Evolutionary conservation across 2,888 invertebrate species (phyloP), one percentile per base, ranked within the genome.

Genomic region (Apamea epomidion): DNA sequence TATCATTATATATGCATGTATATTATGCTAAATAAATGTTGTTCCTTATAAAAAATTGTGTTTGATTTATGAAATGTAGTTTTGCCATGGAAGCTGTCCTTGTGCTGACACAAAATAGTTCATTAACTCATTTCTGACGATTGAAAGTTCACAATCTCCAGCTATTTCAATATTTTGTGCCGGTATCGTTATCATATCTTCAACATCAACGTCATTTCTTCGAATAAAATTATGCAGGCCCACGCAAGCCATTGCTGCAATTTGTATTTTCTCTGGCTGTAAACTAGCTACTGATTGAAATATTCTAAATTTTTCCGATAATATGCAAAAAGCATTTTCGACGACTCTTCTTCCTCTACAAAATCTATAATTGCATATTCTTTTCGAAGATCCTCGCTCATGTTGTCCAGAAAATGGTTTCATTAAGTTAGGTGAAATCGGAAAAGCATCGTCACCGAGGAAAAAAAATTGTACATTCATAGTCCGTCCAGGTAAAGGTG

Each of bases 361-460:
- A 70, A 70, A 70, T 70, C 69, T 70, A 29, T 70, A 70, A 69
- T 69, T 70, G 48, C 69, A 70, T 70, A 70, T 70, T 70, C 69
- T 70, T 70, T 70, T 70, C 69, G 21, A 29, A 32, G 70, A 70
- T 70, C 48, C 70, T 70, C 48, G 29, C 48, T 51, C 70, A 70
- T 70, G 48, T 51, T 70, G 48, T 70, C 70, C 70, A 70, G 70
- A 2, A 37, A 37, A 37, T 37, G 5, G 37, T 37, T 37, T 37
- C 37, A 37, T 37, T 37, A 37, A 37, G 37, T 37, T 37, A 37
- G 37, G 37, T 3, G 37, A 37, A 37, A 37, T 37, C 37, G 37
- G 37, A 6, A 37, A 37, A 37, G 37, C 37, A 37, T 37, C 37
- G 6, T 37, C 37, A 37, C 37, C 37, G 6, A 37, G 6, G 37